phyloP scores from a whole-genome alignment of 2,888 invertebrate species.

The Pseudoips prasinana region DNA sequence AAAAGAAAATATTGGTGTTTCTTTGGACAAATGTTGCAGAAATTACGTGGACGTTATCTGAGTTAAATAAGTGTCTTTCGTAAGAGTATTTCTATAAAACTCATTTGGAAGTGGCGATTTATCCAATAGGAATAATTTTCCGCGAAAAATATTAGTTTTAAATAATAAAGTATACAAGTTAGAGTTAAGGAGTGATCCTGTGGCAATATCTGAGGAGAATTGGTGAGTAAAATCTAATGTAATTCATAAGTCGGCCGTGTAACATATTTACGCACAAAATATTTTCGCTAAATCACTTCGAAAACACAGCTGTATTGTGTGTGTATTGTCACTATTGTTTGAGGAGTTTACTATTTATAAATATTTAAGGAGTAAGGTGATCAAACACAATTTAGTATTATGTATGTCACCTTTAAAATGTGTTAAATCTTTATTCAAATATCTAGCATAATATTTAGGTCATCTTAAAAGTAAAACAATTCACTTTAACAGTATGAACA shows the following conservation, averaged over 20 bases:
- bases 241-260: conserved; percentile 22
- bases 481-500: no score
- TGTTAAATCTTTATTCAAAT: no score
- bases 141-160: conserved; percentile 29
- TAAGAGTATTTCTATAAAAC: conserved; percentile 10
- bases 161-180: conserved; percentile 16
- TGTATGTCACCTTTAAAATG: no score
- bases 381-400: no score
- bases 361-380: no score
- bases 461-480: no score
- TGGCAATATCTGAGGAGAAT: conserved; percentile 10
- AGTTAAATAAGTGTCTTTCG: conserved; percentile 17
- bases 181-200: conserved; percentile 12
- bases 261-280: conserved; percentile 21
- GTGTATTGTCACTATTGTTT: conserved; percentile 12
- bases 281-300: conserved; percentile 12
- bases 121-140: conserved; percentile 18
- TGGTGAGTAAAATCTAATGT: conserved; percentile 24
- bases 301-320: conserved; percentile 26
- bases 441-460: no score
- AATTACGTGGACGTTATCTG: conserved; percentile 14
- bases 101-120: no score
- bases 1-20: conserved; percentile 28
- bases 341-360: conserved; percentile 5
- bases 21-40: conserved; percentile 3